Evolutionary conservation across 37 sponge, comb jelly and placozoan species (phyloP), one percentile per base, ranked within the genome.

Genomic region (Petrosia ficiformis): DNA sequence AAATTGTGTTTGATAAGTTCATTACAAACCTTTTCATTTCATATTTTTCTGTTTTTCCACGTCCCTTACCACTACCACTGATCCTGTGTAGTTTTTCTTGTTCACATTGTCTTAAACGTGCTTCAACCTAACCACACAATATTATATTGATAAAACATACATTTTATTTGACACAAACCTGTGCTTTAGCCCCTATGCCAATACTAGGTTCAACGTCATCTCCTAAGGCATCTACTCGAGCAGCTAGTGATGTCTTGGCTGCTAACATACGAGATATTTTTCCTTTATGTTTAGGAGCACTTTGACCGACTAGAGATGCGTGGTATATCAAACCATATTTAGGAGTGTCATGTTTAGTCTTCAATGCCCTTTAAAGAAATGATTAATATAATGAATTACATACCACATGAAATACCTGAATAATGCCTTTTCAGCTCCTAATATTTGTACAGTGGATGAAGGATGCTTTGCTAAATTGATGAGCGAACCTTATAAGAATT

Each of bases 251-350:
- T 0, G 98, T 79, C 73, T 97, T 97, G 65, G 98, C 98, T 29
- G 98, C 98, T 72, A 97, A 70, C 84, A 91, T 92, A 3, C 98
- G 81, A 33, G 95, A 94, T 65, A 97, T 94, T 88, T 97, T 94
- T 1, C 98, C 98, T 70, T 94, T 97, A 80, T 89, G 76, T 82
- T 97, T 97, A 34, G 93, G 85, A 28, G 85, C 81, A 0, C 82
- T 79, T 60, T 97, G 98, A 11, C 98, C 98, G 3, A 97, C 96
- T 58, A 97, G 73, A 64, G 96, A 94, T 40, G 98, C 98, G 67
- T 97, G 98, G 77, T 94, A 97, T 21, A 97, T 92, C 39, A 97
- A 85, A 1, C 98, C 98, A 74, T 97, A 97, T 56, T 97, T 97
- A 48, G 98, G 98, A 31, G 98, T 97, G 80, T 94, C 96, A 44